Evolutionary conservation across 1,140 invertebrate species (phyloP).

Genomic region (Propsilocerus akamusi): DNA sequence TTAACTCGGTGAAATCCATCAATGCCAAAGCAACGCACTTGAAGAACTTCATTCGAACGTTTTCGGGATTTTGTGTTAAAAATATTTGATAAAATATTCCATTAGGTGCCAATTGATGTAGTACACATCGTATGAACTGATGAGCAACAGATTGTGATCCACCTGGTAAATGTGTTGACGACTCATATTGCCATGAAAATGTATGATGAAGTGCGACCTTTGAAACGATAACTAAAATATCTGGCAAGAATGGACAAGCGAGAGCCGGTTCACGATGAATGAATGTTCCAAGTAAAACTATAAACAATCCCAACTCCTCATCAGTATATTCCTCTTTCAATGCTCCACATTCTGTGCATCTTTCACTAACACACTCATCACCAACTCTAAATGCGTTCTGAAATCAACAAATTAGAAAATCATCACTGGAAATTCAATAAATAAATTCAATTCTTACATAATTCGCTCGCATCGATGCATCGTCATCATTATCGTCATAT

Average conservation of each 20-base stretch:
- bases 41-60: conserved; percentile 46
- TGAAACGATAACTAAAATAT: conserved; percentile 73
- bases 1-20: conserved; percentile 92
- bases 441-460: neutral
- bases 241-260: conserved; percentile 80
- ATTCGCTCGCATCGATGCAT: conserved; percentile 4
- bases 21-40: conserved; percentile 82
- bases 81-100: conserved; percentile 94
- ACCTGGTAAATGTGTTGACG: conserved; percentile 68
- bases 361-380: conserved; percentile 48
- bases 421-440: too few species aligned
- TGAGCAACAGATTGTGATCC: conserved; percentile 83
- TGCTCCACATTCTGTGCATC: conserved; percentile 59
- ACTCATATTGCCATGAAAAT: conserved; percentile 85
- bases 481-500: conserved; percentile 14
- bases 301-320: conserved; percentile 87
- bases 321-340: conserved; percentile 87
- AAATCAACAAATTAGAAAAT: too few species aligned
- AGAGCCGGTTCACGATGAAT: conserved; percentile 87
- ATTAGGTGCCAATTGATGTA: conserved; percentile 91
- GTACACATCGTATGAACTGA: conserved; percentile 88
- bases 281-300: conserved; percentile 86
- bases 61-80: conserved; percentile 43
- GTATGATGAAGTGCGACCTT: conserved; percentile 59
- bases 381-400: conserved; percentile 46